Conservation (phyloP, 2,797 vertebrate species). For the Semotilus atromaculatus region DNA sequence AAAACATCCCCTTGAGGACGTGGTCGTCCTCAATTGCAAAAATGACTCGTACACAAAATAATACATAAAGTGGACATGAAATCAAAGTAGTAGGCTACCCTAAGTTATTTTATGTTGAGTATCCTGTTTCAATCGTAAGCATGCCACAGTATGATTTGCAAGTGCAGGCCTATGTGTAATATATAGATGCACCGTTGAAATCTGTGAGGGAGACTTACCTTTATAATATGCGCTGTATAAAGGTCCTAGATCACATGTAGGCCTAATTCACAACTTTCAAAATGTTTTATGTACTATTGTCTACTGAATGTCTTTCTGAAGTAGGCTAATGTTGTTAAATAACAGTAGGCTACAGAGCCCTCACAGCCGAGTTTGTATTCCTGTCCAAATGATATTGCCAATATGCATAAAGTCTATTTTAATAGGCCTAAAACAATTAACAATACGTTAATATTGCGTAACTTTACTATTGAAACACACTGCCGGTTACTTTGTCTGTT, state of each 20-base stretch:
- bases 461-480: background rate
- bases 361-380: background rate
- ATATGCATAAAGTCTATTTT: background rate
- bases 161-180: no score
- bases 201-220: background rate
- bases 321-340: no score
- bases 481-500: background rate
- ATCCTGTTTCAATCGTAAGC: background rate
- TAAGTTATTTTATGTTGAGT: background rate
- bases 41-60: background rate
- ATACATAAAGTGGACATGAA: background rate
- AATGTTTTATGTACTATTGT: background rate
- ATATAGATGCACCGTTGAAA: background rate
- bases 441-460: background rate
- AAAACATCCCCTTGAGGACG: slow-evolving; percentile 11
- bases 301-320: background rate
- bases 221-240: background rate
- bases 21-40: slow-evolving; percentile 13
- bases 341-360: background rate
- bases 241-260: background rate
- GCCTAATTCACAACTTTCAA: background rate
- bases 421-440: background rate
- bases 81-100: background rate
- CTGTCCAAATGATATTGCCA: background rate
- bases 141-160: background rate